Percentiles rank a stretch among this genome's conserved stretches.
These are phyloP conservation scores for Rapana venosa DNA, from an alignment of 2,888 invertebrate species.

Conservation along the genomic window DNA sequence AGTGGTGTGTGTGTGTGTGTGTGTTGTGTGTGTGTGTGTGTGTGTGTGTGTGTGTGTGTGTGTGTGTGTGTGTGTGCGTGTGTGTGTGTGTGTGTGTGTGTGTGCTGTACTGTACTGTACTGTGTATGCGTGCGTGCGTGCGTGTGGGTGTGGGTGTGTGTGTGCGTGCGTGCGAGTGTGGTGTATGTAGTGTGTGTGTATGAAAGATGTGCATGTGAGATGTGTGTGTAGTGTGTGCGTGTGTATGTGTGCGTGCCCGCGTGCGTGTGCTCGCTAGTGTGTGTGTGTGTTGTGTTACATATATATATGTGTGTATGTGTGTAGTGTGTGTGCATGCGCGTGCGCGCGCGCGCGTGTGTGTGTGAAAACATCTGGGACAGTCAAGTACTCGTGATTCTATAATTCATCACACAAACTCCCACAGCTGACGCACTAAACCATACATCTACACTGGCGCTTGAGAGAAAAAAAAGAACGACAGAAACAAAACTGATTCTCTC, in stretches of 20 bases:
- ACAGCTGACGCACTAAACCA: too few relatives aligned
- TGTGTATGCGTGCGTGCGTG: not conserved
- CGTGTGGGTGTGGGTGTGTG: not conserved
- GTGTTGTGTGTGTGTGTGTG: not conserved
- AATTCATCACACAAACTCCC: too few relatives aligned
- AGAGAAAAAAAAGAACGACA: too few relatives aligned
- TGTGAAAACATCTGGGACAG: not conserved
- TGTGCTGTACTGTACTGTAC: not conserved
- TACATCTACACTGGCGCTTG: too few relatives aligned
- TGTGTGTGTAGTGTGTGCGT: constrained; percentile 14
- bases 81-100: constrained; percentile 13
- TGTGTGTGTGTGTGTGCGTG: constrained; percentile 4
- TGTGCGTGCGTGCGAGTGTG: not conserved
- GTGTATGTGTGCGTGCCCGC: not conserved
- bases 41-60: constrained; percentile 18
- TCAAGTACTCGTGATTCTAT: too few relatives aligned
- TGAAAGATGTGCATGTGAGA: not conserved
- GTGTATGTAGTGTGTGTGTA: not conserved
- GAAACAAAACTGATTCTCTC: too few relatives aligned
- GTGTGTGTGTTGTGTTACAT: not conserved
- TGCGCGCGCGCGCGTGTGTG: not conserved
- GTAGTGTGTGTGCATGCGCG: not conserved
- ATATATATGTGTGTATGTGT: constrained; percentile 1
- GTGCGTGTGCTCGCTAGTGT: not conserved
- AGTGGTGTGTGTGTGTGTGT: not conserved